Evolutionary conservation across 2,797 vertebrate genomes (phyloP).

Genomic region (Peromyscus melanophrys): DNA sequence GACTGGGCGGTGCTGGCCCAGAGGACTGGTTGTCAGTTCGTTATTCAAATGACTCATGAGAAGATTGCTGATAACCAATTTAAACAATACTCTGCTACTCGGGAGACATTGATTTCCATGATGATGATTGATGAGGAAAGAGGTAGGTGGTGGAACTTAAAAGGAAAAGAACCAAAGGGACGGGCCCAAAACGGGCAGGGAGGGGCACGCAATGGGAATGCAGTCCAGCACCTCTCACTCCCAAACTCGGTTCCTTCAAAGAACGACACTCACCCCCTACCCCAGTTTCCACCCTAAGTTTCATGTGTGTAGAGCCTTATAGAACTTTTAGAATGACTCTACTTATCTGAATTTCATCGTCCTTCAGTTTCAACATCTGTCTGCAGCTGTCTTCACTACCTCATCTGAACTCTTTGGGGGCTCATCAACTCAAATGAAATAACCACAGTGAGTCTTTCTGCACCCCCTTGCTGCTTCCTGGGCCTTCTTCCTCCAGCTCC

Average conservation of each 20-base stretch:
- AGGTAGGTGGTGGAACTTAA: conserved; percentile 74
- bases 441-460: neutral
- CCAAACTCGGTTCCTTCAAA: neutral
- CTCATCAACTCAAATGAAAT: neutral
- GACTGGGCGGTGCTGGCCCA: conserved; percentile 36
- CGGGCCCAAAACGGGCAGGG: conserved; percentile 64
- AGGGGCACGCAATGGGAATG: conserved; percentile 42
- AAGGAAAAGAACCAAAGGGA: conserved; percentile 62
- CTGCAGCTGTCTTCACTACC: neutral
- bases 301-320: neutral
- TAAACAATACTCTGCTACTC: conserved; percentile 77
- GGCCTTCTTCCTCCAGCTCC: neutral
- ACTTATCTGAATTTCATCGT: neutral
- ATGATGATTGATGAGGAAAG: conserved; percentile 51
- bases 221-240: neutral
- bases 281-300: neutral
- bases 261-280: neutral
- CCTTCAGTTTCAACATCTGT: neutral
- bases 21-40: conserved; percentile 23
- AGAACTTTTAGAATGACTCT: neutral
- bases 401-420: neutral
- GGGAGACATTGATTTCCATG: conserved; percentile 61
- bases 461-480: neutral
- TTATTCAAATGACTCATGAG: conserved; percentile 71
- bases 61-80: conserved; percentile 78